Conservation (phyloP, 2,888 invertebrate genomes). For the Protodeltote pygarga region DNA sequence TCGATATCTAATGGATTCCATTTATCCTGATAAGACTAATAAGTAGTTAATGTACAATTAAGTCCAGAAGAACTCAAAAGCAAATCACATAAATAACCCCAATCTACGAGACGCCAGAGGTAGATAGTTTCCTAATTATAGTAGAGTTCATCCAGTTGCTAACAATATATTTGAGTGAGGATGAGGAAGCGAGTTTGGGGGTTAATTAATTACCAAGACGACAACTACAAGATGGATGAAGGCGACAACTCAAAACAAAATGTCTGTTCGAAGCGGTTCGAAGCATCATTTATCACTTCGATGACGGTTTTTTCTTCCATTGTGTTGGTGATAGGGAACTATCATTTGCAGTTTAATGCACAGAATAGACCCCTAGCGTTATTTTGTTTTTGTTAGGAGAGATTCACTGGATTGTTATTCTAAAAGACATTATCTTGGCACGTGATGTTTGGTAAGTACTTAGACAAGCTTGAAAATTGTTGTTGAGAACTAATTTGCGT, state of each 20-base stretch:
- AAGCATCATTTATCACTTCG: slow-evolving; percentile 58
- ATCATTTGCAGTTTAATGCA: slow-evolving; percentile 15
- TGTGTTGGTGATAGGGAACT: slow-evolving; percentile 16
- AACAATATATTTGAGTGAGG: slow-evolving; percentile 56
- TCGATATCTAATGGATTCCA: too few species aligned
- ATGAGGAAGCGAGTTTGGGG: slow-evolving; percentile 50
- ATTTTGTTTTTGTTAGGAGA: too few species aligned
- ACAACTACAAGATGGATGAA: slow-evolving; percentile 60
- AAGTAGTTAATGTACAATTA: too few species aligned
- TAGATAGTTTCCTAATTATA: slow-evolving; percentile 51
- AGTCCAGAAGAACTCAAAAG: neutral
- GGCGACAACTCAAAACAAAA: slow-evolving; percentile 65
- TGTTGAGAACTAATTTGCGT: too few species aligned
- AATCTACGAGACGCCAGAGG: slow-evolving; percentile 4
- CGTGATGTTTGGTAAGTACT: too few species aligned
- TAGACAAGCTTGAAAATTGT: too few species aligned
- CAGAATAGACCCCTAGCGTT: too few species aligned
- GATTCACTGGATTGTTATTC: too few species aligned
- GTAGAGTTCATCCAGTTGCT: slow-evolving; percentile 33
- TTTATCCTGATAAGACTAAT: too few species aligned
- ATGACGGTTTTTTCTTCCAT: slow-evolving; percentile 40
- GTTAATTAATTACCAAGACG: slow-evolving; percentile 67
- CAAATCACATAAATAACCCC: neutral
- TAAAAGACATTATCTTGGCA: too few species aligned
- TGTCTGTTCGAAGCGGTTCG: slow-evolving; percentile 51